phyloP scores from a whole-genome alignment of 2,113 vertebrate genomes.

The Nibea albiflora region DNA sequence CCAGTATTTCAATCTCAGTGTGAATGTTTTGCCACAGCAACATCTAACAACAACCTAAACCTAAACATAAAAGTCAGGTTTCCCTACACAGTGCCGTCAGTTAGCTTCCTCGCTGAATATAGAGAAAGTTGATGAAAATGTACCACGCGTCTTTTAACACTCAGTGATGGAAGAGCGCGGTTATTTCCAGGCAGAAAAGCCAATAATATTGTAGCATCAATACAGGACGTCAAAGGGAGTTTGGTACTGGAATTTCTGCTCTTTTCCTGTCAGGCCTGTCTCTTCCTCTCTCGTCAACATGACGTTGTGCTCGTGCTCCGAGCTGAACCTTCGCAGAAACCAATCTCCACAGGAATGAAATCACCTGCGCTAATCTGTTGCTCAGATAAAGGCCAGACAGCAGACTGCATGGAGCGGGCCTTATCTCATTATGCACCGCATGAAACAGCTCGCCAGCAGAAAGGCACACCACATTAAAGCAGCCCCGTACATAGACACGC shows the following conservation, averaged over 20 bases:
- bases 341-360: slow-evolving; percentile 67
- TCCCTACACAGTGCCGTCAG: neutral
- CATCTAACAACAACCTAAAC: no score
- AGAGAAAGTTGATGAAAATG: neutral
- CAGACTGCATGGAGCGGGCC: slow-evolving; percentile 70
- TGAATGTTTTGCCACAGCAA: neutral
- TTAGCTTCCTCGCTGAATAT: neutral
- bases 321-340: slow-evolving; percentile 38
- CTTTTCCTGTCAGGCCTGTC: neutral
- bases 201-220: neutral
- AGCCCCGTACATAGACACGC: slow-evolving; percentile 26
- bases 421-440: slow-evolving; percentile 76
- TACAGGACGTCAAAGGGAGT: neutral
- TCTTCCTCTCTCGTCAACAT: slow-evolving; percentile 9
- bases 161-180: neutral
- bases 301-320: slow-evolving; percentile 13
- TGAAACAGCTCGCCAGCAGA: slow-evolving; percentile 50
- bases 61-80: no score
- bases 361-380: slow-evolving; percentile 77
- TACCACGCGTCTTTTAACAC: neutral
- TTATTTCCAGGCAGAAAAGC: neutral
- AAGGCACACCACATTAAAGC: slow-evolving; percentile 32
- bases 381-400: slow-evolving; percentile 76
- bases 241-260: neutral
- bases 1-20: neutral